Base-by-base conservation (phyloP, 2,888 invertebrate species). In the Lycophotia porphyrea region DNA sequence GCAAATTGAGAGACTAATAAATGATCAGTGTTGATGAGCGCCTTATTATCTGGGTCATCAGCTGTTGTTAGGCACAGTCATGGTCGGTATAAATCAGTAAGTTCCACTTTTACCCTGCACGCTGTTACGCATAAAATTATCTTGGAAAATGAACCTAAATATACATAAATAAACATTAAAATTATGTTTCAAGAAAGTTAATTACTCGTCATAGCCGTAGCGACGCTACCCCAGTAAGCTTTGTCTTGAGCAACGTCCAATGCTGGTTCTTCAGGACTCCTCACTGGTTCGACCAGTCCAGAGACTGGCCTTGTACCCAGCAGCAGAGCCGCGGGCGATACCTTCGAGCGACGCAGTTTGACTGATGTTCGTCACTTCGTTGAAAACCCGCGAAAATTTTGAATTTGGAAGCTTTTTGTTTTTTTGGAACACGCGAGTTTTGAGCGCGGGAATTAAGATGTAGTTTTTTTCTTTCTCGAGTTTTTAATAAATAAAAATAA, bases 301-400 rank as follows among this genome's bases (percentile, higher is more conserved):
- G 96, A 96, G 81, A 96, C 95, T 63, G 96, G 95, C 87, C 97
- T 94, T 76, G 97, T 97, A 87, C 97, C 97, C 89, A 97, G 97
- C 93, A 97, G 96, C 96, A 97, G 82, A 65, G 96, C 96, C 92
- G 96, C 97, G 92, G 97, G 95, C 81, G 96, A 94, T 82, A 95
- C 95, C 91, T 94, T 92, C 88, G 96, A 95, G 72, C 96, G 95
- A 92, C 96, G 95, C 96, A 95, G 95, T 89, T 95, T 95, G 95
- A 92, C 85, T 89, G 91, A 84, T 91, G 84, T 80, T 77, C 44
- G 34, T 79, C 75, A 82, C 88, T 85, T 79, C 31, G 78, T 84
- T 68, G 44, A 82, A 75, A 84, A 82, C 78, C 74, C 76, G 85
- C 76, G 81, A 76, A 77, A 78, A 66, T 44, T 70, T 84, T 76